These are phyloP conservation scores for Heterodera schachtii DNA, from an alignment of 1,140 invertebrate genomes.

Conservation along the genomic window DNA sequence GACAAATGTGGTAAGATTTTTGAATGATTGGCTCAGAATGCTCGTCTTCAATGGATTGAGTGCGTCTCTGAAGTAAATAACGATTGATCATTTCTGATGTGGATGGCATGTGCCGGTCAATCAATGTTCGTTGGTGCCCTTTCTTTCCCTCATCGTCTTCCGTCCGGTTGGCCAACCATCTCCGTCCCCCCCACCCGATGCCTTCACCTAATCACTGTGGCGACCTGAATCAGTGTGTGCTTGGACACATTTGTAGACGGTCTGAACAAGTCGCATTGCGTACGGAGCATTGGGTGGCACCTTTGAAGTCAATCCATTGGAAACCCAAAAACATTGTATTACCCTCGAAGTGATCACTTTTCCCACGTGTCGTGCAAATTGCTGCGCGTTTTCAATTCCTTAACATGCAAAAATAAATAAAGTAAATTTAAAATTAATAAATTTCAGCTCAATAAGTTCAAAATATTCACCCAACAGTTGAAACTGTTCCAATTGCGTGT, in stretches of 20 bases:
- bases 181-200: too few species aligned
- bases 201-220: conserved; percentile 31
- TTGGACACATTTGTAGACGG: conserved; percentile 48
- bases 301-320: conserved; percentile 5
- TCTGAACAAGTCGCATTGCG: conserved; percentile 53
- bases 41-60: conserved; percentile 57
- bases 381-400: conserved; percentile 52
- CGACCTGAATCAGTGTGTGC: conserved; percentile 46
- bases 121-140: too few species aligned
- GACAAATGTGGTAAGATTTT: conserved; percentile 46
- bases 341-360: conserved; percentile 46
- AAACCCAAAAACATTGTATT: neutral
- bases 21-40: conserved; percentile 55
- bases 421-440: neutral
- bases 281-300: conserved; percentile 52
- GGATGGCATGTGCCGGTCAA: too few species aligned
- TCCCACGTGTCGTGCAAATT: conserved; percentile 51
- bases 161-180: too few species aligned
- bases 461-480: conserved; percentile 51
- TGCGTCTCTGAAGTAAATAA: conserved; percentile 36
- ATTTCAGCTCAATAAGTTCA: neutral
- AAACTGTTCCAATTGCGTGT: conserved; percentile 59
- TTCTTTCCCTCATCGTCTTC: too few species aligned
- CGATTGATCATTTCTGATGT: too few species aligned
- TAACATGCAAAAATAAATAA: conserved; percentile 28